Evolutionary conservation across 2,888 invertebrate genomes (phyloP).

Genomic region (Blastobasis lacticolella): DNA sequence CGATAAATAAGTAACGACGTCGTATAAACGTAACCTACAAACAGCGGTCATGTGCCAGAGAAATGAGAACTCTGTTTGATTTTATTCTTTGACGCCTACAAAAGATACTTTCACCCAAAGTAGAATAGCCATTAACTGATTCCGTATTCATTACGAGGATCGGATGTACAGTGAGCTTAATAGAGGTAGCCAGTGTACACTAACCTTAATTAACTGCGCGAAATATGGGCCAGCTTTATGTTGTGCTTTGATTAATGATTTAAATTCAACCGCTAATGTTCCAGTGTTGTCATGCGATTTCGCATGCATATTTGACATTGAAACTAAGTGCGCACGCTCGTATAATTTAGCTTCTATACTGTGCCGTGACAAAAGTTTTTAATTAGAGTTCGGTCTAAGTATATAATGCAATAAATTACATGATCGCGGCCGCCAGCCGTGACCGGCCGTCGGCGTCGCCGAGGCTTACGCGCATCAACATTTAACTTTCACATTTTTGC

Average conservation of each 20-base stretch:
- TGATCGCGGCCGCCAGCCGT: conserved; percentile 28
- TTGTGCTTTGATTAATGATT: conserved; percentile 5
- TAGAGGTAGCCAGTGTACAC: background rate
- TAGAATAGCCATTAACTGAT: background rate
- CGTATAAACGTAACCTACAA: too few species aligned
- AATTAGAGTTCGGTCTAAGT: background rate
- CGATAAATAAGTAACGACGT: too few species aligned
- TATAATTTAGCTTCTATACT: background rate
- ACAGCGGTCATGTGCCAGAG: too few species aligned
- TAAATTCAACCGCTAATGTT: conserved; percentile 3
- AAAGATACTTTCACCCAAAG: background rate
- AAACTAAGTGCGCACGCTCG: conserved; percentile 2
- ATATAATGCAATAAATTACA: conserved; percentile 20
- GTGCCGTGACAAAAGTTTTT: background rate
- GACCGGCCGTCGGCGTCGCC: conserved; percentile 31
- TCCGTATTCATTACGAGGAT: background rate
- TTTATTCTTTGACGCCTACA: too few species aligned
- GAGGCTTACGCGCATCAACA: conserved; percentile 19
- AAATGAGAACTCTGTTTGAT: too few species aligned
- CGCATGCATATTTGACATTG: conserved; percentile 17
- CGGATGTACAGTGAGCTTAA: background rate
- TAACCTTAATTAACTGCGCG: conserved; percentile 4
- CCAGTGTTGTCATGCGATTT: conserved; percentile 10
- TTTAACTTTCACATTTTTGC: conserved; percentile 53
- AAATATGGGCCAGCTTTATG: background rate